These are phyloP conservation scores for Taphrorychus bicolor DNA, from an alignment of 2,888 invertebrate species.

Conservation along the genomic window DNA sequence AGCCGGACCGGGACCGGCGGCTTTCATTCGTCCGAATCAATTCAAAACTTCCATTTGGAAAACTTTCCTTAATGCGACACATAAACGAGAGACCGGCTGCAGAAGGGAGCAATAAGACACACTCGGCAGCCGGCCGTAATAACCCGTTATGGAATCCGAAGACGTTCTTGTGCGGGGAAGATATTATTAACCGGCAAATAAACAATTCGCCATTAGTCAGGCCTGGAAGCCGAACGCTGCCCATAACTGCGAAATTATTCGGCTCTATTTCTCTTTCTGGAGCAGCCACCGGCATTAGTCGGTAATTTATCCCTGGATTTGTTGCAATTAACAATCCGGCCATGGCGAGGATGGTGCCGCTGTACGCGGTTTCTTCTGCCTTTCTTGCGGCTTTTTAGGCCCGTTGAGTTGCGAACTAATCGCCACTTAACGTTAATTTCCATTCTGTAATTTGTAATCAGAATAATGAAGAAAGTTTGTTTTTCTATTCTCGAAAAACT, in stretches of 20 bases:
- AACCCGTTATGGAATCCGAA: conserved; percentile 52
- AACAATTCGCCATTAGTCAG: conserved; percentile 49
- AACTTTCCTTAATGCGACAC: conserved; percentile 41
- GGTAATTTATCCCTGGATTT: conserved; percentile 39
- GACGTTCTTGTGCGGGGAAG: conserved; percentile 37
- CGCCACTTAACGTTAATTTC: not conserved
- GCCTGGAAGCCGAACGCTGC: conserved; percentile 46
- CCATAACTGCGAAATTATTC: conserved; percentile 59
- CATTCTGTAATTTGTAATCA: no score
- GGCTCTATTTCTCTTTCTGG: conserved; percentile 40
- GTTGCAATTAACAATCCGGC: conserved; percentile 40
- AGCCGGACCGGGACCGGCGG: conserved; percentile 6
- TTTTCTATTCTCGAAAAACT: no score
- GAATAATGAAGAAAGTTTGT: no score
- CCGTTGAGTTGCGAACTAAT: not conserved
- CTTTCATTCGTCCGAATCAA: conserved; percentile 27
- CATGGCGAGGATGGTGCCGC: not conserved
- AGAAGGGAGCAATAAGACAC: conserved; percentile 58
- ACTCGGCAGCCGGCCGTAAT: conserved; percentile 56
- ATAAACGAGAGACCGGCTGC: conserved; percentile 41
- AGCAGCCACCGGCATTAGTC: conserved; percentile 31
- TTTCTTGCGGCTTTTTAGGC: conserved; percentile 17
- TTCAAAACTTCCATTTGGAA: conserved; percentile 39
- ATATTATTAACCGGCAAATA: conserved; percentile 48
- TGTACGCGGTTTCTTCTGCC: conserved; percentile 10